Percentiles rank a stretch among this genome's conserved stretches.
Conservation (phyloP, 2,888 invertebrate genomes). For the Cataglyphis rosenhaueri region DNA sequence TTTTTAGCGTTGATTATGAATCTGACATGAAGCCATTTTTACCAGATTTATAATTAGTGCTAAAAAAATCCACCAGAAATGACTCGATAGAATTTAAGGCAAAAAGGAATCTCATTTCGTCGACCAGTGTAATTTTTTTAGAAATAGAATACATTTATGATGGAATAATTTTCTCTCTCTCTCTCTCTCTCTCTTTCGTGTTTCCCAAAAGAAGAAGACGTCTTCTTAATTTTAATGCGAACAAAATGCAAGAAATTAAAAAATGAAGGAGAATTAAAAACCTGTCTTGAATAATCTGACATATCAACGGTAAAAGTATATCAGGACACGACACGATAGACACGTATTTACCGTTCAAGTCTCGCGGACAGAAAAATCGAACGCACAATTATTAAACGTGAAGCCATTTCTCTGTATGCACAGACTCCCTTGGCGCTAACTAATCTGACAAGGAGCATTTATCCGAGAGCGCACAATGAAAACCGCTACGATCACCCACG, state of each 20-base stretch:
- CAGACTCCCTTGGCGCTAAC: constrained; percentile 31
- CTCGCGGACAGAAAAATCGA: constrained; percentile 25
- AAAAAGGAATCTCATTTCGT: too few species aligned
- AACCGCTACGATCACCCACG: constrained; percentile 42
- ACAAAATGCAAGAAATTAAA: background rate
- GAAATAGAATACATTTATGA: background rate
- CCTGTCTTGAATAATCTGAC: background rate
- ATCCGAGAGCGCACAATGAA: constrained; percentile 63
- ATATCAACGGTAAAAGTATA: background rate
- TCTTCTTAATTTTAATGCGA: background rate
- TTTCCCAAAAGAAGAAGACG: background rate
- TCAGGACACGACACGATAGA: background rate
- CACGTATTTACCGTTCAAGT: constrained; percentile 5
- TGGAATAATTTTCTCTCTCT: background rate
- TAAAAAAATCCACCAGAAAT: too few species aligned
- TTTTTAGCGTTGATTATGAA: too few species aligned
- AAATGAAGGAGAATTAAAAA: background rate
- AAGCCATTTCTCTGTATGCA: background rate
- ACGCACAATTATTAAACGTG: constrained; percentile 30
- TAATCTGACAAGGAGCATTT: constrained; percentile 46
- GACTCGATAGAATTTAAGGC: too few species aligned
- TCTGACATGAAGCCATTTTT: too few species aligned
- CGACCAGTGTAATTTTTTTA: background rate
- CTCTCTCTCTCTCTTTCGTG: background rate
- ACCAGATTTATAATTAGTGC: too few species aligned